A percentile compares a stretch with the other conserved stretches of the same genome.
These are phyloP conservation scores for Sparus aurata DNA, from an alignment of 2,797 vertebrate genomes.

Conservation along the genomic window DNA sequence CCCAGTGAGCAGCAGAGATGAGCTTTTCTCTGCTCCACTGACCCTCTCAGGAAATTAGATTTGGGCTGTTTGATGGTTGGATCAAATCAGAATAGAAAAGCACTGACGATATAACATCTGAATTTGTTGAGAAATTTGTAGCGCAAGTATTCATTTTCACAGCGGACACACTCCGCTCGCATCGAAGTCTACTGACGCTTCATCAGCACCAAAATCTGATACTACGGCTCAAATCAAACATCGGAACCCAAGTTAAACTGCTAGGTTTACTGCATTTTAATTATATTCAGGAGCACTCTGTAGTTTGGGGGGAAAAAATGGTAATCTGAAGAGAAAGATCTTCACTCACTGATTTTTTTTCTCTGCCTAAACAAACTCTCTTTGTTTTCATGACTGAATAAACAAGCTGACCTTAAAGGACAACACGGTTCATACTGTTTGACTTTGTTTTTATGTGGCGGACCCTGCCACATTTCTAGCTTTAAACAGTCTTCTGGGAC, in stretches of 20 bases:
- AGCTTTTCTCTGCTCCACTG: neutral
- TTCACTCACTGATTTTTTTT: too few relatives aligned
- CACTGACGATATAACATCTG: neutral
- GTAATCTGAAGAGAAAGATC: too few relatives aligned
- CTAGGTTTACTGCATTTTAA: neutral
- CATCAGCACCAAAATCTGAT: neutral
- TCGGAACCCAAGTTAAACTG: neutral
- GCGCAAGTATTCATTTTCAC: neutral
- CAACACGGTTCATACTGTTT: too few relatives aligned
- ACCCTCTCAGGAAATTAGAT: constrained; percentile 14
- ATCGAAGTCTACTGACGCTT: neutral
- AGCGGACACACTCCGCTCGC: neutral
- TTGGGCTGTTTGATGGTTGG: constrained; percentile 12
- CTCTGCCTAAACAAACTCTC: too few relatives aligned
- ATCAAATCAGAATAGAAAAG: constrained; percentile 15
- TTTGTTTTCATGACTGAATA: too few relatives aligned
- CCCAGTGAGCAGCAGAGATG: neutral
- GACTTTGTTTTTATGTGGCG: too few relatives aligned
- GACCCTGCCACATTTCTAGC: too few relatives aligned
- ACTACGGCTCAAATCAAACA: neutral
- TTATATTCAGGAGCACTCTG: neutral
- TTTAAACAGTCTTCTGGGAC: too few relatives aligned
- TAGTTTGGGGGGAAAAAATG: too few relatives aligned
- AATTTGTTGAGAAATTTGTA: neutral
- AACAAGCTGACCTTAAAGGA: too few relatives aligned